Percentiles rank a stretch among this genome's conserved stretches.
Conservation (phyloP, 2,797 vertebrate species). For the Diplodus puntazzo region DNA sequence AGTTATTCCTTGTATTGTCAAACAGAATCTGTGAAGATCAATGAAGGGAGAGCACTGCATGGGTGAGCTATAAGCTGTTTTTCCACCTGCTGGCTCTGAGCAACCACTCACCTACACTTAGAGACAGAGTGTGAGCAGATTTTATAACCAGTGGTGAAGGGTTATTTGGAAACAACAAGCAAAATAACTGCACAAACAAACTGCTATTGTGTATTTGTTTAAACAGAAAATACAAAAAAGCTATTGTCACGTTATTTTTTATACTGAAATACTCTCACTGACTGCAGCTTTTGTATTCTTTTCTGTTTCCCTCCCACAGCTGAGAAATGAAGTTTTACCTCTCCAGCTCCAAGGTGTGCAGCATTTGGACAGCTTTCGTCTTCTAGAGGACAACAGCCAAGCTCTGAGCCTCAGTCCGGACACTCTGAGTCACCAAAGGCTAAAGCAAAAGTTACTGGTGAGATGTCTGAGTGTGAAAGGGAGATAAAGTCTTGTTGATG, state of each 20-base stretch:
- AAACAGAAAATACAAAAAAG: background rate
- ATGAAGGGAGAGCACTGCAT: slow-evolving; percentile 18
- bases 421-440: slow-evolving; percentile 72
- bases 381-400: slow-evolving; percentile 76
- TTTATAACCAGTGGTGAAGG: slow-evolving; percentile 37
- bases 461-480: slow-evolving; percentile 69
- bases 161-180: slow-evolving; percentile 13
- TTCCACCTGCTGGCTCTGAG: slow-evolving; percentile 64
- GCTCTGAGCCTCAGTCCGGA: slow-evolving; percentile 71
- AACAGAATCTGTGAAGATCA: slow-evolving; percentile 43
- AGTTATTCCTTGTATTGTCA: slow-evolving; percentile 36
- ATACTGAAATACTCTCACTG: background rate
- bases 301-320: slow-evolving; percentile 67
- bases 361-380: slow-evolving; percentile 66
- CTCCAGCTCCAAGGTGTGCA: slow-evolving; percentile 73
- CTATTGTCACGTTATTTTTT: background rate
- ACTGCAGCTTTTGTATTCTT: slow-evolving; percentile 14
- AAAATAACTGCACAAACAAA: slow-evolving; percentile 3
- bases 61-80: slow-evolving; percentile 51
- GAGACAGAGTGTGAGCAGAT: slow-evolving; percentile 30
- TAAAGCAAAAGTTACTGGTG: slow-evolving; percentile 81
- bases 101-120: slow-evolving; percentile 36
- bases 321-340: slow-evolving; percentile 82
- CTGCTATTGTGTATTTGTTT: background rate
- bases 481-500: slow-evolving; percentile 53